phyloP scores from a whole-genome alignment of 1,140 invertebrate species.

The Atta cephalotes region DNA sequence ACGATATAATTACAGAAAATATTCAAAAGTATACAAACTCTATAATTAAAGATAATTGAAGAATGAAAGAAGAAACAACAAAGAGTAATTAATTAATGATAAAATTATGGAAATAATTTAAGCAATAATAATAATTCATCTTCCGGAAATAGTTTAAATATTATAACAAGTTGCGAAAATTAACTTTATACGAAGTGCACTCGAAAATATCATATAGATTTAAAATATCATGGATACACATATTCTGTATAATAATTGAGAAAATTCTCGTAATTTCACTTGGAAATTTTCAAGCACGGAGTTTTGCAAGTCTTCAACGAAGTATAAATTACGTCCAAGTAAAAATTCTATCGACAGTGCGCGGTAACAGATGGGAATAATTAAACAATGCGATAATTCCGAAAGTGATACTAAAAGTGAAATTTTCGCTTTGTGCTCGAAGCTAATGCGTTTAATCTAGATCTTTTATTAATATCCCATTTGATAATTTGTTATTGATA shows the following conservation, averaged over 20 bases:
- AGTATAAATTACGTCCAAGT: slow-evolving; percentile 3
- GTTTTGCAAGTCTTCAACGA: background rate
- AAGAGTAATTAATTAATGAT: background rate
- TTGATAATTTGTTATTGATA: background rate
- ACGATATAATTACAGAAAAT: background rate
- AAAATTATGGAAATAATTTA: slow-evolving; percentile 7
- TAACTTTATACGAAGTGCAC: background rate
- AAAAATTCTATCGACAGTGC: background rate
- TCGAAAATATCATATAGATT: background rate
- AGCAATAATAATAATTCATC: background rate
- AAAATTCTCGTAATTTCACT: slow-evolving; percentile 23
- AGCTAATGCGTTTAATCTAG: background rate
- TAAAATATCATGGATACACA: background rate
- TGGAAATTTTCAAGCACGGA: background rate
- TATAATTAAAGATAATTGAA: background rate
- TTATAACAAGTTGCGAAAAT: slow-evolving; percentile 4
- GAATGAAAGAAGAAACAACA: background rate
- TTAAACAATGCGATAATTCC: background rate
- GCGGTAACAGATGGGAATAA: background rate
- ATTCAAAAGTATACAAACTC: background rate
- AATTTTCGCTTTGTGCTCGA: background rate
- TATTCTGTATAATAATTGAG: slow-evolving; percentile 33
- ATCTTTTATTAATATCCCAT: background rate
- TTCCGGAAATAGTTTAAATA: background rate
- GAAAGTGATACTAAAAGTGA: background rate